A percentile compares a stretch with the other conserved stretches of the same genome.
phyloP scores from a whole-genome alignment of 2,797 vertebrate genomes.

The Acanthurus leucopareius region DNA sequence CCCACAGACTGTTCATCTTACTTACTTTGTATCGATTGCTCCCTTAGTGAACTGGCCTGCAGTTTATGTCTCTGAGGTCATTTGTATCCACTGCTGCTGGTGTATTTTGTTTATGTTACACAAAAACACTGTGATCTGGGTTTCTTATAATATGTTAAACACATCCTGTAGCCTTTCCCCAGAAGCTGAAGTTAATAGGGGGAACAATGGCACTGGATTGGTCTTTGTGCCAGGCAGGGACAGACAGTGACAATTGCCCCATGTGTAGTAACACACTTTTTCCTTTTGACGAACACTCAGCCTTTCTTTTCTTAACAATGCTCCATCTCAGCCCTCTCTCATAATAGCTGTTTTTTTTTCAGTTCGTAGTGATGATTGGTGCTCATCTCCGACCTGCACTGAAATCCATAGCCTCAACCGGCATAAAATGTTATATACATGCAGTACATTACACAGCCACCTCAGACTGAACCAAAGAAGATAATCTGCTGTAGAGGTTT shows the following conservation, averaged over 20 bases:
- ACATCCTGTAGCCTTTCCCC: conserved; percentile 31
- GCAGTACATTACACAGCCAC: background rate
- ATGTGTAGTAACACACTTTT: conserved; percentile 47
- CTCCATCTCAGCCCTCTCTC: conserved; percentile 28
- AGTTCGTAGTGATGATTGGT: conserved; percentile 4
- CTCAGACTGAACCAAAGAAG: background rate
- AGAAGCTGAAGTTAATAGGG: conserved; percentile 16
- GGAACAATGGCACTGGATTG: conserved; percentile 33
- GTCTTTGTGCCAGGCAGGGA: conserved; percentile 42
- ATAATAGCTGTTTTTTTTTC: conserved; percentile 24
- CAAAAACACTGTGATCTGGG: conserved; percentile 28
- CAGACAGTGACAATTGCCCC: conserved; percentile 32
- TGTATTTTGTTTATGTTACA: conserved; percentile 20
- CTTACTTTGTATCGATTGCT: conserved; percentile 53
- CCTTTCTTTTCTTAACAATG: conserved; percentile 56
- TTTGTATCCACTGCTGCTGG: conserved; percentile 27
- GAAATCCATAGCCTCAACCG: background rate
- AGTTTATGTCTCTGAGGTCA: conserved; percentile 31
- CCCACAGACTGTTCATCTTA: conserved; percentile 40
- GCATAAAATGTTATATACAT: background rate
- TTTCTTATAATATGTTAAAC: conserved; percentile 36
- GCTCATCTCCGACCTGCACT: conserved; percentile 18
- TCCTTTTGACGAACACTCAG: conserved; percentile 45
- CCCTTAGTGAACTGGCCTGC: conserved; percentile 31
- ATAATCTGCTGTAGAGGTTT: conserved; percentile 1